Evolutionary conservation across 2,888 invertebrate genomes (phyloP).

Genomic region (Diachrysia chrysitis): DNA sequence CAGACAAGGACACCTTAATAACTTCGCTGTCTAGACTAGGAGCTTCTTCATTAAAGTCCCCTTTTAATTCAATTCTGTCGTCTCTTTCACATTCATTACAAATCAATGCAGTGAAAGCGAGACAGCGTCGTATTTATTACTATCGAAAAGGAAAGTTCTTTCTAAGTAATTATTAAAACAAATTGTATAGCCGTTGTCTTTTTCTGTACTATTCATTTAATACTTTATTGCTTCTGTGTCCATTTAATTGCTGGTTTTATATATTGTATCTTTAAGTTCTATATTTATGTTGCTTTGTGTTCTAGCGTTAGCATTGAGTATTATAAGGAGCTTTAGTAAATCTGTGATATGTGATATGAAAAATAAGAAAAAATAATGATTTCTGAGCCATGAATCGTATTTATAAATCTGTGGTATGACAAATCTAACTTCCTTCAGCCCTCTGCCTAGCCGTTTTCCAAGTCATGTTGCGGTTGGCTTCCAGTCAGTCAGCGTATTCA

Average conservation of each 20-base stretch:
- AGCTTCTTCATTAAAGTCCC: not conserved
- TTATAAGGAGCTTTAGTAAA: too few species aligned
- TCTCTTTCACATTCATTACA: constrained; percentile 17
- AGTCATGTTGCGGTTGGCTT: too few species aligned
- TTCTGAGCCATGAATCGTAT: too few species aligned
- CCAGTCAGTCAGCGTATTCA: too few species aligned
- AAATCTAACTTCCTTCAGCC: too few species aligned
- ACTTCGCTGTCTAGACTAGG: not conserved
- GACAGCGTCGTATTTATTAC: constrained; percentile 33
- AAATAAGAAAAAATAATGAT: too few species aligned
- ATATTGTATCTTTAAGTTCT: not conserved
- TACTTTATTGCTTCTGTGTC: constrained; percentile 10
- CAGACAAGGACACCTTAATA: not conserved
- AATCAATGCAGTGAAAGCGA: constrained; percentile 42
- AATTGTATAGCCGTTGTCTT: constrained; percentile 27
- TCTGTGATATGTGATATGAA: too few species aligned
- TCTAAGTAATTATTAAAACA: constrained; percentile 43
- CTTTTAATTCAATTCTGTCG: not conserved
- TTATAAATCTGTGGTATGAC: too few species aligned
- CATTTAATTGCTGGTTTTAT: not conserved
- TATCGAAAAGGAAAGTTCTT: constrained; percentile 54
- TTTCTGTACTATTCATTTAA: constrained; percentile 27
- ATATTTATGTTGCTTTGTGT: not conserved
- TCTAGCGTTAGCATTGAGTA: too few species aligned
- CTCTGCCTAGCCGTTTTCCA: too few species aligned